Base-by-base conservation (phyloP, 1,140 invertebrate genomes). In the Lutraria rhynchaena region DNA sequence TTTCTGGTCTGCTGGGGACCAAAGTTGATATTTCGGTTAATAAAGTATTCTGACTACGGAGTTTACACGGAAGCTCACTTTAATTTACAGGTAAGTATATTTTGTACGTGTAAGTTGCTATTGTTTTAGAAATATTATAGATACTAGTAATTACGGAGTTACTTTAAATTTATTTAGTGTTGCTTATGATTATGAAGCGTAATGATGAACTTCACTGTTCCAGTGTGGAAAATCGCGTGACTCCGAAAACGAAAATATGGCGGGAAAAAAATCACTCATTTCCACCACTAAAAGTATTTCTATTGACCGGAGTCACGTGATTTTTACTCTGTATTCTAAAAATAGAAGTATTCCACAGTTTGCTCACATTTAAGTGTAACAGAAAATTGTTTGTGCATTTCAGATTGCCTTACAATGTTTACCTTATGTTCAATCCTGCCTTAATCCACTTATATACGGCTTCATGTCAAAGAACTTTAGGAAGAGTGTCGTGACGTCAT, bases 381-480 rank as follows among this genome's bases (percentile, higher is more conserved):
- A n/a, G n/a, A n/a, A n/a, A n/a, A n/a, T n/a, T n/a, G n/a, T n/a
- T n/a, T n/a, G n/a, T n/a, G n/a, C n/a, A n/a, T 86, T 86, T 67
- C 83, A 92, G 91, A 74, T 90, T 65, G 82, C 86, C 2, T 76
- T 91, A 46, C 80, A 87, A 73, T 87, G 85, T 51, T 78, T 92
- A 49, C 91, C 91, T 11, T 92, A 91, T 73, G 69, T 92, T 29
- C 90, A 92, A 67, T 91, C 90, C 5, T 93, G 93, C 81, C 86
- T 94, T 35, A 94, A 94, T 87, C 94, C 94, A 7, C 85, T 94
- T 82, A 93, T 94, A 75, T 94, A 94, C 84, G 92, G 92, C n/a
- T 93, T 94, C 85, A 94, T 94, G 93, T 94, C 93, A 4, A 92
- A 90, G 74, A 93, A 93, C 61, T 94, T 94, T 82, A 86, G 93